phyloP scores from a whole-genome alignment of 2,888 invertebrate genomes.

The Eristalis arbustorum region DNA sequence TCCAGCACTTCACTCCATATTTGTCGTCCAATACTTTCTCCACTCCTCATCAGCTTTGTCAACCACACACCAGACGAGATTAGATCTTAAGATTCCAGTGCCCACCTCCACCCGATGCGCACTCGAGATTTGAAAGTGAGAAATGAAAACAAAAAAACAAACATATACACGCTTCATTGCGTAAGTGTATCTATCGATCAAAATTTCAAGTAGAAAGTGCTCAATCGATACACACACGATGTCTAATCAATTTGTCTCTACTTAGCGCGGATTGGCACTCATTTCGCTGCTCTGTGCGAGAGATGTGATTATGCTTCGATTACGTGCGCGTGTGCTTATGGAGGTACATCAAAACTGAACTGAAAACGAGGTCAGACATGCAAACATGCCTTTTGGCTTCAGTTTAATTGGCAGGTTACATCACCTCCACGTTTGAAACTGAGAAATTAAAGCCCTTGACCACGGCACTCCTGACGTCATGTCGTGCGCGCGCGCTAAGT shows the following conservation, averaged over 20 bases:
- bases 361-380: slow-evolving; percentile 3
- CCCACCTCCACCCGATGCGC: neutral
- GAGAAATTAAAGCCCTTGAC: slow-evolving; percentile 5
- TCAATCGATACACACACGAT: neutral
- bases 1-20: no score
- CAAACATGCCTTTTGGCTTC: neutral
- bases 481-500: neutral
- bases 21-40: no score
- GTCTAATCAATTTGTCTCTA: neutral
- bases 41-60: neutral
- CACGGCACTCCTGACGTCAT: neutral
- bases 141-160: no score
- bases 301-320: neutral
- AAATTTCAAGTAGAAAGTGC: neutral
- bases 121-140: neutral
- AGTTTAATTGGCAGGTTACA: neutral
- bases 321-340: neutral
- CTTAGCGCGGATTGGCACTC: neutral
- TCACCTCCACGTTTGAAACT: neutral
- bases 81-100: neutral
- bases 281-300: neutral
- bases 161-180: neutral
- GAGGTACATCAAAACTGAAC: neutral
- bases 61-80: neutral
- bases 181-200: neutral